These are phyloP conservation scores for Apis dorsata DNA, from an alignment of 1,140 invertebrate genomes.

Conservation along the genomic window DNA sequence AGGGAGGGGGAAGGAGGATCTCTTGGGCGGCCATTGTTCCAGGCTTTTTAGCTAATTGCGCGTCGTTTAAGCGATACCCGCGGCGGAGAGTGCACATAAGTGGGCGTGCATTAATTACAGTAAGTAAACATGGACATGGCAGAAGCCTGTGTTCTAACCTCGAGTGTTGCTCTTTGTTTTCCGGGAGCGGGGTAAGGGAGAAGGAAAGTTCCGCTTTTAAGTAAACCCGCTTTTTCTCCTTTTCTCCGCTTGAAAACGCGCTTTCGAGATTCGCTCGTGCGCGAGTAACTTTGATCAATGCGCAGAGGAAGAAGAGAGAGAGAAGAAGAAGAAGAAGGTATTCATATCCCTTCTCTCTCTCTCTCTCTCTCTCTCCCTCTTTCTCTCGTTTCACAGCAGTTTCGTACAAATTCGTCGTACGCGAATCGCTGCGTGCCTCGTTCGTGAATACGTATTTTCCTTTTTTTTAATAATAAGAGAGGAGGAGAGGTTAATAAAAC, in stretches of 20 bases:
- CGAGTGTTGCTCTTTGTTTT: conserved; percentile 18
- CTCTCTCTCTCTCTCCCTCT: no score
- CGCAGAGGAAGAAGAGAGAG: not conserved
- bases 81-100: not conserved
- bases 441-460: not conserved
- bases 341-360: not conserved
- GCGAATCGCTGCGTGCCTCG: no score
- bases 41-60: conserved; percentile 35
- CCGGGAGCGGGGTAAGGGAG: conserved; percentile 1
- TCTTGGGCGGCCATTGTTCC: not conserved
- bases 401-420: no score
- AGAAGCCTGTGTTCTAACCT: not conserved
- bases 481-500: not conserved
- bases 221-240: not conserved
- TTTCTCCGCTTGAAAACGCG: no score
- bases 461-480: not conserved
- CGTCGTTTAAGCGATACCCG: not conserved
- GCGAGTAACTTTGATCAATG: conserved; percentile 16
- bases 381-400: no score
- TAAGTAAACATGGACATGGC: conserved; percentile 6
- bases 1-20: not conserved
- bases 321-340: not conserved
- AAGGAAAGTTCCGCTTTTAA: not conserved
- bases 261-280: not conserved
- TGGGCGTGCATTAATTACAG: conserved; percentile 15